Evolutionary conservation across 2,113 vertebrate species (phyloP).

Genomic region (Percina caprodes): DNA sequence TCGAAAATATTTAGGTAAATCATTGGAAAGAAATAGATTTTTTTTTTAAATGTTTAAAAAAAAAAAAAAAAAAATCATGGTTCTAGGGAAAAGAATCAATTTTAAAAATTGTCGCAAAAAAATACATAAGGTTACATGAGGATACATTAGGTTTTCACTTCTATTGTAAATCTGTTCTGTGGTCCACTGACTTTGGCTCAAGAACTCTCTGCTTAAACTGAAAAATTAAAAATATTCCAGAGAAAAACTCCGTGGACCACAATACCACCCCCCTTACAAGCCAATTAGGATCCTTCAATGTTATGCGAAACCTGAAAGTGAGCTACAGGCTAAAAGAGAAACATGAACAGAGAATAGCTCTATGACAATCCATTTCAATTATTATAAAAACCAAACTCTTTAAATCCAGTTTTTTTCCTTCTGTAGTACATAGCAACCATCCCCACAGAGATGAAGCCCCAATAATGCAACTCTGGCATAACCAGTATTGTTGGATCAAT

Average conservation of each 20-base stretch:
- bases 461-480: too few relatives aligned
- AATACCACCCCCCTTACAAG: constrained; percentile 9
- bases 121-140: too few relatives aligned
- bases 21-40: too few relatives aligned
- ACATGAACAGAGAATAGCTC: constrained; percentile 54
- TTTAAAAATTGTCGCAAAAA: too few relatives aligned
- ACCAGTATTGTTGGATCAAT: constrained; percentile 62
- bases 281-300: constrained; percentile 30
- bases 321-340: constrained; percentile 33
- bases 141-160: too few relatives aligned
- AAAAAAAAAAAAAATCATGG: too few relatives aligned
- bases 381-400: neutral
- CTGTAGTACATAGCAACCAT: constrained; percentile 33
- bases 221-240: neutral
- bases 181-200: neutral
- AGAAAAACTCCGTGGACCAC: constrained; percentile 5
- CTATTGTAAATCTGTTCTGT: neutral
- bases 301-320: constrained; percentile 28
- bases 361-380: constrained; percentile 47
- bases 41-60: too few relatives aligned
- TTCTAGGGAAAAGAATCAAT: too few relatives aligned
- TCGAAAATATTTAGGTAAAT: too few relatives aligned
- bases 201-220: neutral
- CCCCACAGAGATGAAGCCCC: constrained; percentile 22
- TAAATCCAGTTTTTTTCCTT: constrained; percentile 2